Base-by-base conservation (phyloP, 2,113 vertebrate species). In the Rhinolophus sinicus region DNA sequence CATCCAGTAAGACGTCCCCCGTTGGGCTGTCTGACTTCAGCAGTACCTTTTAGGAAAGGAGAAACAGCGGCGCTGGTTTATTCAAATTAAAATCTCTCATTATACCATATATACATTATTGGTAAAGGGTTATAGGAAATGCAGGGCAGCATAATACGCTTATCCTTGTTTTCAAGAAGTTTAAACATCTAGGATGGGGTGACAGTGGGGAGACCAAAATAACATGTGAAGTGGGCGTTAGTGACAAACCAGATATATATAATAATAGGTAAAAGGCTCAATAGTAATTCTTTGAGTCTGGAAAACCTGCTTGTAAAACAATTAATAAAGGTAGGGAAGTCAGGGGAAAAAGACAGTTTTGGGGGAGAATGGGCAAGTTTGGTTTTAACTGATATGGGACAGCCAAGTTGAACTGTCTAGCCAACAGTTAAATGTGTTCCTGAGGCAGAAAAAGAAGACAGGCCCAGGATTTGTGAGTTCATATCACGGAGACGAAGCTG, bases 1-100 rank as follows among this genome's bases (percentile, higher is more conserved):
- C 99, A 10, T 99, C 99, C 96, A 99, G 98, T 44, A 99, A 93
- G 28, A 99, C 98, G 0, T 99, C 99, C 12, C 99, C 99, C 0
- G 99, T 99, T 0, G 99, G 99, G 0, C 97, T 97, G 0, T 99
- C 99, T 0, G 99, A 99, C 96, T 98, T 99, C 2, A 99, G 16
- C 62, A 99, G 94, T 35, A 99, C 99, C 99, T 99, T 97, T 15
- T 16, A 60, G 69, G 77, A 84, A 83, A 95, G 81, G 73, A 96
- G 44, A 93, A 82, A 96, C n/a, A 93, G 96, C 75, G 60, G 22
- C 50, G 33, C 24, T 58, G 21, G 65, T 83, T 94, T 40, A 62
- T 80, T 89, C 21, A 96, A 50, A n/a, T 82, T 56, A 95, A 96
- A 89, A 80, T 22, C 8, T 81, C 69, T 76, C 38, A 88, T 44